Base-by-base conservation (phyloP, 2,113 vertebrate species). In the Strigops habroptila region DNA sequence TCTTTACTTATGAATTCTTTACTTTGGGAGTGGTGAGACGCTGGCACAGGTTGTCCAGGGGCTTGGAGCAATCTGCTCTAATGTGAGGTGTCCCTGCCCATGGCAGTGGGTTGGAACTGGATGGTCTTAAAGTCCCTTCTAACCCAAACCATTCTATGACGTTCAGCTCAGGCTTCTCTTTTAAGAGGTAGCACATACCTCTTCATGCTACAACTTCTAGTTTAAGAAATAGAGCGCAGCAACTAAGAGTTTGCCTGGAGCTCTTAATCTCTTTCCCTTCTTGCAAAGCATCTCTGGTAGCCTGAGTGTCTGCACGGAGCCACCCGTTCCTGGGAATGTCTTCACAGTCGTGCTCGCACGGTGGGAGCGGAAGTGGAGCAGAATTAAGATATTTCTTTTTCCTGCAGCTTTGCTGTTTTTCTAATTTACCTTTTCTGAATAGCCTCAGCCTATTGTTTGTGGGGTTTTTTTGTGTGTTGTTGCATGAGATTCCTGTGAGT, bases 181-280 rank as follows among this genome's bases (percentile, higher is more conserved):
- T 46, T n/a, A 15, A 43, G 46, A 81, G 39, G 12, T 64, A 74
- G 44, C 0, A n/a, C 27, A 3, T 21, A n/a, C 14, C 13, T 78
- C 55, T 67, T 62, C 0, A 0, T 48, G 69, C 65, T 69, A 12
- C 0, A 0, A 2, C 18, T 74, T 37, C 28, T 49, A 22, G 14
- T 60, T 52, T 17, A 27, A 43, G 46, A 21, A 48, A 16, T 1
- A 0, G 57, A 70, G n/a, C 22, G 15, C 30, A 67, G 31, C 24
- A 49, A 18, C 13, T 41, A 30, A 9, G 13, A 57, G 53, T 41
- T 62, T n/a, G 6, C 23, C 41, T 2, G 5, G 30, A 39, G n/a
- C n/a, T 0, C 0, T 6, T 49, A 41, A 49, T 62, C 9, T 86
- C 55, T 46, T 64, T 39, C 27, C 52, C 33, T 76, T 30, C 63